Base-by-base conservation (phyloP, 2,113 vertebrate genomes). In the Sclerurus mexicanus region DNA sequence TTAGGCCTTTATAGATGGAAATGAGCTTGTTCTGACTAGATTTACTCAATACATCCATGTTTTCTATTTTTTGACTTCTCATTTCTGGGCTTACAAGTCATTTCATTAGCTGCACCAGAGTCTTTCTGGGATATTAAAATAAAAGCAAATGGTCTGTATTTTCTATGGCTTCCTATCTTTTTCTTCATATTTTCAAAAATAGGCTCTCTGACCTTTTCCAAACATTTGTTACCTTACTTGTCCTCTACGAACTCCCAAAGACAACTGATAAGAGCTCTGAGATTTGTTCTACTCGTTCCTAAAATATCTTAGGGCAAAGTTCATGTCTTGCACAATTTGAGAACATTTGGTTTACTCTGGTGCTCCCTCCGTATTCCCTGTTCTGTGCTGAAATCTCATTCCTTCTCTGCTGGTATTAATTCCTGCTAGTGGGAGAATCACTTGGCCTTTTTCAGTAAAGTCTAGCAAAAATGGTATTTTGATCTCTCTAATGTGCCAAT, bases 291-390 rank as follows among this genome's bases (percentile, higher is more conserved):
- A 30, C 67, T 84, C 42, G 7, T 80, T 96, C 59, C 59, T 96
- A 18, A 96, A 86, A 56, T 94, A n/a, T 77, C 83, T 88, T 62
- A 85, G 63, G 68, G 79, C 83, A 88, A 95, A 90, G 83, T 85
- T 94, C 50, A 47, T 53, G 37, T 49, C 35, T 71, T 77, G 67
- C 82, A 69, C 85, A 79, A 73, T 79, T 73, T 87, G 59, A 92
- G 68, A 93, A 37, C 15, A 40, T 79, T 89, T 76, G 44, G 47
- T 90, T 93, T 94, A 62, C 23, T 69, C 17, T 69, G 11, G 25
- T 62, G n/a, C n/a, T 88, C 50, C 53, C 28, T 77, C 33, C 68
- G 31, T 85, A 69, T 92, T 92, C 40, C 31, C 33, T 14, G 0
- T 73, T 88, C 62, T 85, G 59, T 39, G 20, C 25, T 92, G 66